phyloP scores from a whole-genome alignment of 2,113 vertebrate genomes.

The Apteryx mantelli region DNA sequence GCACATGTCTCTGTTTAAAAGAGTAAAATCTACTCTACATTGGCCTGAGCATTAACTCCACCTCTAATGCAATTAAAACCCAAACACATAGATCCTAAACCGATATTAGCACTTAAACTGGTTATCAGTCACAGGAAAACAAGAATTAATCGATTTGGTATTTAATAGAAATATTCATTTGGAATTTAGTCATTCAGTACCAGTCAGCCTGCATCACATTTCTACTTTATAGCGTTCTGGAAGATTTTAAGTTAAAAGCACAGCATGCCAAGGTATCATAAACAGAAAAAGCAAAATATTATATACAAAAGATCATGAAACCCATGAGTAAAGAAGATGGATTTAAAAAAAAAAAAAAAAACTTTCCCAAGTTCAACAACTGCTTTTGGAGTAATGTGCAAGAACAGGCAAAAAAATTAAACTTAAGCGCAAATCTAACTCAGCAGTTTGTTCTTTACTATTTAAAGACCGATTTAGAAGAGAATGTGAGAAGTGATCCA shows the following conservation, averaged over 20 bases:
- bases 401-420: slow-evolving; percentile 3
- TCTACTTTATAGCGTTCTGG: neutral
- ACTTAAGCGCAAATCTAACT: neutral
- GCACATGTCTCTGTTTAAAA: neutral
- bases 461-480: neutral
- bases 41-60: neutral
- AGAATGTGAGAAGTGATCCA: neutral
- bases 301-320: neutral
- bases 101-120: neutral
- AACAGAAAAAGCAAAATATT: neutral
- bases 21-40: neutral
- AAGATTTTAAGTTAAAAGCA: neutral
- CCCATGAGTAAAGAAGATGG: neutral
- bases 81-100: neutral
- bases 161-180: neutral
- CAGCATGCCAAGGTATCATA: no score
- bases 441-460: neutral
- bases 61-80: neutral
- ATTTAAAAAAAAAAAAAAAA: no score
- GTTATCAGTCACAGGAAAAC: neutral
- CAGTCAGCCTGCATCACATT: neutral
- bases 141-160: neutral
- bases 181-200: neutral
- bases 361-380: neutral
- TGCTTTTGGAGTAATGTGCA: neutral